These are phyloP conservation scores for Drosophila virilis DNA, from an alignment of 1,140 invertebrate genomes.

Conservation along the genomic window DNA sequence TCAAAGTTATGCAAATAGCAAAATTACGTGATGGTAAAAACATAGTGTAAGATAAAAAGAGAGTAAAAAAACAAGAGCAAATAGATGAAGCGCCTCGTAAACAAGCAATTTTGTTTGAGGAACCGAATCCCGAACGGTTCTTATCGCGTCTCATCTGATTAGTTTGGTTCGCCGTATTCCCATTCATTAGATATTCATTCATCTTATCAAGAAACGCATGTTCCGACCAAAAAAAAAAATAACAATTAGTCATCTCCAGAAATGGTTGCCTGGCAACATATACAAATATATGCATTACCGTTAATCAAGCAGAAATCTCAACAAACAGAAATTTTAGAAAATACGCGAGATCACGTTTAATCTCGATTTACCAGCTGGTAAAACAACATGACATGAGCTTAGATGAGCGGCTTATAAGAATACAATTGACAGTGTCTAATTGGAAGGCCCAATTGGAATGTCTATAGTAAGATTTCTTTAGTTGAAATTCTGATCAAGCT, in stretches of 20 bases:
- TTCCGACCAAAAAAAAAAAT: neutral
- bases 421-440: no score
- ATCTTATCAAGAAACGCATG: slow-evolving; percentile 22
- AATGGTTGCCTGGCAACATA: slow-evolving; percentile 8
- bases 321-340: neutral
- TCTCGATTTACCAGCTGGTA: neutral
- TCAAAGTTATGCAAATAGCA: neutral
- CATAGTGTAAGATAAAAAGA: neutral
- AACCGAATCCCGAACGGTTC: neutral
- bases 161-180: neutral
- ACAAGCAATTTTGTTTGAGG: neutral
- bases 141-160: slow-evolving; percentile 13
- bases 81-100: neutral
- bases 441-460: no score
- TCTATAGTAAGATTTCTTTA: no score
- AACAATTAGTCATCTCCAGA: slow-evolving; percentile 16
- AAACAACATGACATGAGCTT: no score
- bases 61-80: neutral
- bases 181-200: slow-evolving; percentile 39
- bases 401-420: no score
- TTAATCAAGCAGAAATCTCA: slow-evolving; percentile 4
- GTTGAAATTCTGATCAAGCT: no score
- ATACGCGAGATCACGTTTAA: neutral
- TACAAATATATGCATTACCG: slow-evolving; percentile 1
- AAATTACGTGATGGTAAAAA: neutral